These are phyloP conservation scores for Drosophila eugracilis DNA, from an alignment of 1,140 invertebrate species.

Conservation along the genomic window DNA sequence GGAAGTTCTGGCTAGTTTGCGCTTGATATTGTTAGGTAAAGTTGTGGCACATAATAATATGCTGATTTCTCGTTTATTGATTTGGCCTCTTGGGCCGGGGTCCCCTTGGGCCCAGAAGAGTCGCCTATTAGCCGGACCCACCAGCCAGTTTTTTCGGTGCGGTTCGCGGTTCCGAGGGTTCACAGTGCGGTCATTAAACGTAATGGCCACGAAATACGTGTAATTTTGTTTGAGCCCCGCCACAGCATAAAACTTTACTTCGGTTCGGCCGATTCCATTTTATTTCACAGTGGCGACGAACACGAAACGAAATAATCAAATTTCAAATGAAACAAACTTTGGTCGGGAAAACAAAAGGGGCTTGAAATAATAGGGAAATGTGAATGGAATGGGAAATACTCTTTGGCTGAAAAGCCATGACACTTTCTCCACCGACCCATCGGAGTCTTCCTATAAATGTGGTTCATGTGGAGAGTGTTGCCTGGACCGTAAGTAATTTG, in stretches of 20 bases:
- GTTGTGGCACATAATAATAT: conserved; percentile 55
- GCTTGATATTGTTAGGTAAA: conserved; percentile 71
- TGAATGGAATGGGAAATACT: conserved; percentile 5
- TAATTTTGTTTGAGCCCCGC: conserved; percentile 61
- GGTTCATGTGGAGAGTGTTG: no score
- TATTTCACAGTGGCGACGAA: conserved; percentile 32
- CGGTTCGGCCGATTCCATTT: conserved; percentile 33
- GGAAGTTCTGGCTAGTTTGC: conserved; percentile 82
- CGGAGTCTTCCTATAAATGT: no score
- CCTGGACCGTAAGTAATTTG: no score
- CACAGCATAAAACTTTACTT: conserved; percentile 64
- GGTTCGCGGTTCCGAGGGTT: background rate
- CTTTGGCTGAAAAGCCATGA: background rate
- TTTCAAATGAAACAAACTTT: conserved; percentile 68
- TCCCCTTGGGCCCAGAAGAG: conserved; percentile 29
- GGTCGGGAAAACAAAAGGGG: conserved; percentile 5
- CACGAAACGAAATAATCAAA: conserved; percentile 68
- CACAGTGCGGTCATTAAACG: conserved; percentile 63
- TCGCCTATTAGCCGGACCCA: conserved; percentile 64
- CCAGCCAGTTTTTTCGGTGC: background rate
- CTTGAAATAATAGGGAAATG: conserved; percentile 26
- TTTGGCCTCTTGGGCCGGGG: conserved; percentile 41
- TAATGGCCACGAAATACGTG: conserved; percentile 73
- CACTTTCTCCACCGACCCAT: no score
- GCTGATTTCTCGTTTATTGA: conserved; percentile 79